Evolutionary conservation across 2,113 vertebrate species (phyloP), one percentile per base, ranked within the genome.

Genomic region (Channa maculata): DNA sequence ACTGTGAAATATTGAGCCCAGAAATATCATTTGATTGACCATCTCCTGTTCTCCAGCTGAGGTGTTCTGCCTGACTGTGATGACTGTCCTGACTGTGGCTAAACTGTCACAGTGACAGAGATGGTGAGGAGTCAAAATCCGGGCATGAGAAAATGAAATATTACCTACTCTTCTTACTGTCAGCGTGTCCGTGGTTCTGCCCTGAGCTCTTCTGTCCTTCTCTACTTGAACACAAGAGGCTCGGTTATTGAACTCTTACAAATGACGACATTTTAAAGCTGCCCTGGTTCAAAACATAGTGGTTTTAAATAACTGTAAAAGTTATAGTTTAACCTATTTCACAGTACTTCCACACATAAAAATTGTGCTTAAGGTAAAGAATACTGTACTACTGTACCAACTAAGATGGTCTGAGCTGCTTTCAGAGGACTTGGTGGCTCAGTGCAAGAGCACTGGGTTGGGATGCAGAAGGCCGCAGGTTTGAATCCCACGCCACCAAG

Each of bases 1-100:
- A 50, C 54, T 64, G 52, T 77, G 66, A 90, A 86, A 84, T 71
- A 88, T 71, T 36, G 80, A 79, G 53, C 59, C 41, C 10, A 45
- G 54, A 64, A 76, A 81, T 79, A 69, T 77, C 67, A 36, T 68
- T 74, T 43, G 79, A 85, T 65, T 68, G 75, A 77, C 75, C 75
- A 60, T 85, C 71, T 85, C 63, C 68, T 70, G 58, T 51, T 71
- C 65, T 65, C 48, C 65, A 10, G 57, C 66, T 48, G 41, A 65
- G 55, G 38, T 52, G 71, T 44, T 75, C 71, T 63, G 45, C 6
- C 69, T 6, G 45, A 67, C n/a, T 50, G 44, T 54, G 82, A 79
- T 14, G 46, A 53, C 61, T 50, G 63, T 39, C 77, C 24, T 66
- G 33, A 48, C 67, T 43, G 63, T 33, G 73, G 55, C 54, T 77